These are phyloP conservation scores for Rhinoderma darwinii DNA, from an alignment of 2,113 vertebrate species.

Conservation along the genomic window DNA sequence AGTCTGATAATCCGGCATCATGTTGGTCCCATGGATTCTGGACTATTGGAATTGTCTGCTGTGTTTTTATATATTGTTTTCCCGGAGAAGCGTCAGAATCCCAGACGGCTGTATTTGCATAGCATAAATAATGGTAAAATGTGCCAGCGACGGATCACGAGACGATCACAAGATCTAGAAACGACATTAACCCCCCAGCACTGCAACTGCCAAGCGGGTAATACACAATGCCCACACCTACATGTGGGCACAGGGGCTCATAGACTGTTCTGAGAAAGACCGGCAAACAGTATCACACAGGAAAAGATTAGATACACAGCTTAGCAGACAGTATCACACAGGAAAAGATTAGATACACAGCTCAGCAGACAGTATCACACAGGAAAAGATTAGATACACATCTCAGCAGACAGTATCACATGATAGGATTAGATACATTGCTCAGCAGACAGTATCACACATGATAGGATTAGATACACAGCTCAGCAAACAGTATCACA, in stretches of 20 bases:
- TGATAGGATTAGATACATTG: too few relatives aligned
- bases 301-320: too few relatives aligned
- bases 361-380: neutral
- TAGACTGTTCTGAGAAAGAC: too few relatives aligned
- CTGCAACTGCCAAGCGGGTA: neutral
- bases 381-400: neutral
- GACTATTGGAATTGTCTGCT: neutral
- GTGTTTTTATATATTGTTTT: neutral
- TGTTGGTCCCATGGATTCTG: neutral
- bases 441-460: too few relatives aligned
- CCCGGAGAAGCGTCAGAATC: neutral
- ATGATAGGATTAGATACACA: too few relatives aligned
- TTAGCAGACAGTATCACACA: neutral
- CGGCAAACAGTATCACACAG: too few relatives aligned
- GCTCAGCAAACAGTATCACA: too few relatives aligned
- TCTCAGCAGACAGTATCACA: too few relatives aligned
- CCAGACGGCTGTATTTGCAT: neutral
- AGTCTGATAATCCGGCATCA: neutral
- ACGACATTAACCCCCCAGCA: neutral
- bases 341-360: neutral
- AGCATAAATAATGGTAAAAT: neutral
- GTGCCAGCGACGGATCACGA: neutral
- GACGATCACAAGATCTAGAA: neutral
- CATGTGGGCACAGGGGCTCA: too few relatives aligned
- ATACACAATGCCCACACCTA: neutral